These are phyloP conservation scores for Kryptolebias ocellatus DNA, from an alignment of 2,797 vertebrate genomes.

Conservation along the genomic window DNA sequence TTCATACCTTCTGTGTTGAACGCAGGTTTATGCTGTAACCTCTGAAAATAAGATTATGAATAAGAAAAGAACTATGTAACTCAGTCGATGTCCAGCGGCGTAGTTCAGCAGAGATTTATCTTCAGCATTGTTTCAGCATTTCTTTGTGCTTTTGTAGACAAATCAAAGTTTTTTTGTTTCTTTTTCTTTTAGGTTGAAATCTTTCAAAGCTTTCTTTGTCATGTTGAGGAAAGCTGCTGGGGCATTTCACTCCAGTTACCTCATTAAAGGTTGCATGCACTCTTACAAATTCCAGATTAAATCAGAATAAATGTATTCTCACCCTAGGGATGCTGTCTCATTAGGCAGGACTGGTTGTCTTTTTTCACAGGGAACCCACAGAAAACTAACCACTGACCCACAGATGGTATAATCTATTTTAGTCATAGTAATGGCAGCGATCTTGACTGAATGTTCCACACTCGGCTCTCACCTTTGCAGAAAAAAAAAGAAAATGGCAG, in stretches of 20 bases:
- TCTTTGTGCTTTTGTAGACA: neutral
- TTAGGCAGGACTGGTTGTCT: conserved; percentile 33
- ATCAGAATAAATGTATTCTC: conserved; percentile 19
- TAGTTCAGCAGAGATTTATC: too few species aligned
- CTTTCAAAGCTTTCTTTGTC: conserved; percentile 14
- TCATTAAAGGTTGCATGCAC: conserved; percentile 37
- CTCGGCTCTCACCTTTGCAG: neutral
- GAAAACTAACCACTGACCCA: conserved; percentile 28
- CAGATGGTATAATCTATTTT: conserved; percentile 19
- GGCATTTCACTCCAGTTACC: conserved; percentile 27
- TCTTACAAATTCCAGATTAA: conserved; percentile 16
- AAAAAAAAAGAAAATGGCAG: too few species aligned
- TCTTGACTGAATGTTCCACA: neutral
- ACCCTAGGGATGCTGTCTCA: conserved; percentile 32
- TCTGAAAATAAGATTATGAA: too few species aligned
- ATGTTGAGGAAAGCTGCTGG: conserved; percentile 20
- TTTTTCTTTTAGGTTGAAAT: conserved; percentile 14
- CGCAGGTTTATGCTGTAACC: too few species aligned
- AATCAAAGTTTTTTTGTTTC: neutral
- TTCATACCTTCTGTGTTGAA: too few species aligned
- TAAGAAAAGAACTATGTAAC: neutral
- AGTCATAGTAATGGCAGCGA: neutral
- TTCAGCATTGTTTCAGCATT: neutral
- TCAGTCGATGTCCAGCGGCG: neutral
- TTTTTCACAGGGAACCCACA: conserved; percentile 6